Evolutionary conservation across 2,888 invertebrate genomes (phyloP), one percentile per base, ranked within the genome.

Genomic region (Amblyteles armatorius): DNA sequence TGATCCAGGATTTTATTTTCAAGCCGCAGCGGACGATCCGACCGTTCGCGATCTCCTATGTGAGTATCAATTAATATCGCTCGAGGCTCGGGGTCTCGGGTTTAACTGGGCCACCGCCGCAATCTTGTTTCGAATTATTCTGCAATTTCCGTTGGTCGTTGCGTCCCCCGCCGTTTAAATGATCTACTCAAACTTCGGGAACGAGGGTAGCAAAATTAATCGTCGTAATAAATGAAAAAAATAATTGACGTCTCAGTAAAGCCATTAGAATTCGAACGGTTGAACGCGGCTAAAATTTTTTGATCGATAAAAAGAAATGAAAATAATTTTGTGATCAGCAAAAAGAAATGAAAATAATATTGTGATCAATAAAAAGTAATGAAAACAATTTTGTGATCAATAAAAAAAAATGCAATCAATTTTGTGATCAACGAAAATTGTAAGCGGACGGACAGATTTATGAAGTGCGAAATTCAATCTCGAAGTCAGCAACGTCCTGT

Each of bases 1-100:
- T 87, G 88, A 90, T 89, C 89, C 85, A 36, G 85, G 88, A 89
- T 90, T 90, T 90, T 90, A 89, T 90, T 87, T 90, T 71, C 13
- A 33, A 69, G 22, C 60, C 36, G 13, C 29, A 26, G 22, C n/a
- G 33, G 33, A 65, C 57, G 63, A 79, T 69, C 68, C 52, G 71
- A 80, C 57, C 26, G 50, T 52, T 69, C 68, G 74, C 40, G 69
- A 50, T 60, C 69, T 69, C 63, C 57, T 60, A 69, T 52, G 65
- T 67, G 60, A 48, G 68, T 74, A 69, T 81, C 60, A 69, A 68
- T 81, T 81, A 76, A 48, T 71, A 36, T 81, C 57, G 57, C 33
- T 55, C 72, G 33, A 16, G 40, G 11, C 57, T 78, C 44, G 55
- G 55, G 55, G 22, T 77, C 40, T 44, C 55, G 7, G 13, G n/a